Base-by-base conservation (phyloP, 92 coral and sea anemone genomes). In the Phenganax subtilis region DNA sequence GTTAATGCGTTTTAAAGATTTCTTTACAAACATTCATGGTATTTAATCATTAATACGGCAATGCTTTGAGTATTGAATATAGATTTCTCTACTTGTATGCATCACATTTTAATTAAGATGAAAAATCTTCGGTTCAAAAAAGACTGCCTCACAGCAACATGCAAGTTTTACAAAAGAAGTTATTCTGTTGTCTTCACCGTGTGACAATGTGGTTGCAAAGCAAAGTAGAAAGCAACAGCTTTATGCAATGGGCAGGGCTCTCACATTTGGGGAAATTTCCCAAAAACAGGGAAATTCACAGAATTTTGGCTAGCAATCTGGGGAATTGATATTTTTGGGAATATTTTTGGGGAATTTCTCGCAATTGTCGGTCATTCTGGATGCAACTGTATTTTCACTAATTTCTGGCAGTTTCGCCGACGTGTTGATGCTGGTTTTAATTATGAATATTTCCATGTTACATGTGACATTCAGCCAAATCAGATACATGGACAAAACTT, bases 211-310 rank as follows among this genome's bases (percentile, higher is more conserved):
- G 31, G 77, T 73, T 6, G 31, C 77, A n/a, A 73, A 73, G 51
- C 77, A 73, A 31, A 55, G 31, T 3, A 73, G 44, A 73, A 73
- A 73, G 28, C 77, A 73, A 73, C 54, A 71, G 51, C 77, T 73
- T 1, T 73, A 73, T 73, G 65, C 47, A 37, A 37, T 20, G 25
- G 25, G 25, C 47, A 37, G 47, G 47, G 47, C 47, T 37, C 47
- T 37, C 47, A 37, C 47, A 37, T 37, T 37, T 37, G 47, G 47
- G 47, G 47, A 37, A 37, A 37, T 37, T 37, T 37, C 47, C 47
- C 47, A 2, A 37, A 37, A 37, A 37, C 47, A 37, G 47, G 47
- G 47, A 37, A 37, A 37, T 37, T 37, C 47, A 37, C 47, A 37
- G 47, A 37, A 37, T 37, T 37, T 37, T 37, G 47, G 47, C 3